phyloP scores from a whole-genome alignment of 2,113 vertebrate species.

The Rhynchomys soricoides region DNA sequence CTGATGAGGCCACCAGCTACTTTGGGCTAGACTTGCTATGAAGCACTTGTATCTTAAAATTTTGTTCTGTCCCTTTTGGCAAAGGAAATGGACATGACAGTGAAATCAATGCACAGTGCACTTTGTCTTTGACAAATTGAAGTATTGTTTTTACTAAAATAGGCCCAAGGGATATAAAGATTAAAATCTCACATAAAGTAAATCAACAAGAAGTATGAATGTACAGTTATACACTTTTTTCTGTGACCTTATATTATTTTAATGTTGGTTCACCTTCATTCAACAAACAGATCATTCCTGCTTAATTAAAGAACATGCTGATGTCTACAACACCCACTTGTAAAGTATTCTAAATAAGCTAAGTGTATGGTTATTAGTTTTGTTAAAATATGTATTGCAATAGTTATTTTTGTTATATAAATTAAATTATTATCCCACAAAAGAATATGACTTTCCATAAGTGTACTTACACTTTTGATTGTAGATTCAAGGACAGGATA shows the following conservation, averaged over 20 bases:
- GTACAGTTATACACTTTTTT: background rate
- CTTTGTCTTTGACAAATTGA: constrained; percentile 71
- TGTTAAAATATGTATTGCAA: background rate
- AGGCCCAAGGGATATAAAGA: constrained; percentile 51
- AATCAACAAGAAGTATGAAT: constrained; percentile 15
- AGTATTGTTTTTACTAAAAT: constrained; percentile 45
- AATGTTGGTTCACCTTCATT: constrained; percentile 17
- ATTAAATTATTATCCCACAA: background rate
- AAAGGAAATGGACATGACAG: constrained; percentile 78
- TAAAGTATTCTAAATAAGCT: background rate
- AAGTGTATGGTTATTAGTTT: background rate
- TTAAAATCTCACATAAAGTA: constrained; percentile 56
- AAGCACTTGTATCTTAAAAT: constrained; percentile 78
- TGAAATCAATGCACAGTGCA: constrained; percentile 74
- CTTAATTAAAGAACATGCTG: constrained; percentile 17
- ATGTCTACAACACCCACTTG: background rate
- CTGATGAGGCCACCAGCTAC: constrained; percentile 87
- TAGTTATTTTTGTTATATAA: background rate
- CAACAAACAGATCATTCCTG: background rate
- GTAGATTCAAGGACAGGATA: background rate
- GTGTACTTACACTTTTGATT: background rate
- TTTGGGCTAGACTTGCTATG: constrained; percentile 81
- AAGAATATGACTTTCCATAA: background rate
- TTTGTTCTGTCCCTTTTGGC: constrained; percentile 72
- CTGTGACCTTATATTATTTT: constrained; percentile 18